These are phyloP conservation scores for Macrosiphum euphorbiae DNA, from an alignment of 2,888 invertebrate species.

Conservation along the genomic window DNA sequence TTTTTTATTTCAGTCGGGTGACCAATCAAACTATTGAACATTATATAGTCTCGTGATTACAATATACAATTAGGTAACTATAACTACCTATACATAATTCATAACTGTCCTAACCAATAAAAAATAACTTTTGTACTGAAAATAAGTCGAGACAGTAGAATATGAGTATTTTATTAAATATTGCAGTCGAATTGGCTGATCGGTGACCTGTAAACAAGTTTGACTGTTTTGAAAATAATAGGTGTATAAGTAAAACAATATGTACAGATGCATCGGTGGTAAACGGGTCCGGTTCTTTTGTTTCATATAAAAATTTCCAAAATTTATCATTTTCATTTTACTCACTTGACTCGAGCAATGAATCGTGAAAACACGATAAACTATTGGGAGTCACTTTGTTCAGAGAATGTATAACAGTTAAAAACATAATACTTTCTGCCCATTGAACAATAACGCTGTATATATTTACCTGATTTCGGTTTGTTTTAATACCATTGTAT, in stretches of 20 bases:
- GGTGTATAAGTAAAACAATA: background rate
- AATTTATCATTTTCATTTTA: conserved; percentile 30
- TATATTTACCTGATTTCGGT: conserved; percentile 25
- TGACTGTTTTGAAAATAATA: background rate
- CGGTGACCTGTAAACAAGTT: background rate
- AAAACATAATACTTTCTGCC: conserved; percentile 8
- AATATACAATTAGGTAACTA: background rate
- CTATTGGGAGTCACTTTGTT: background rate
- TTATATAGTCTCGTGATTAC: background rate
- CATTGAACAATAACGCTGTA: background rate
- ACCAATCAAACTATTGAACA: background rate
- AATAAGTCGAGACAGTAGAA: background rate
- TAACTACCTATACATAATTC: background rate
- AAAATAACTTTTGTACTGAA: background rate
- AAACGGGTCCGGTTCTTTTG: background rate
- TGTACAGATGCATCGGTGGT: background rate
- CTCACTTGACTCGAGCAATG: conserved; percentile 4
- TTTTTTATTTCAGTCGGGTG: background rate
- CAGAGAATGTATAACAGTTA: background rate
- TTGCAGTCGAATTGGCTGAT: background rate
- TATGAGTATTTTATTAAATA: background rate
- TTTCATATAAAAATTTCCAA: background rate
- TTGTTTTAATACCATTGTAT: conserved; percentile 29
- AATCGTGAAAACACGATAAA: conserved; percentile 22
- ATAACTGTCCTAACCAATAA: background rate